Evolutionary conservation across 2,113 vertebrate genomes (phyloP), one percentile per base, ranked within the genome.

Genomic region (Azemiops feae): DNA sequence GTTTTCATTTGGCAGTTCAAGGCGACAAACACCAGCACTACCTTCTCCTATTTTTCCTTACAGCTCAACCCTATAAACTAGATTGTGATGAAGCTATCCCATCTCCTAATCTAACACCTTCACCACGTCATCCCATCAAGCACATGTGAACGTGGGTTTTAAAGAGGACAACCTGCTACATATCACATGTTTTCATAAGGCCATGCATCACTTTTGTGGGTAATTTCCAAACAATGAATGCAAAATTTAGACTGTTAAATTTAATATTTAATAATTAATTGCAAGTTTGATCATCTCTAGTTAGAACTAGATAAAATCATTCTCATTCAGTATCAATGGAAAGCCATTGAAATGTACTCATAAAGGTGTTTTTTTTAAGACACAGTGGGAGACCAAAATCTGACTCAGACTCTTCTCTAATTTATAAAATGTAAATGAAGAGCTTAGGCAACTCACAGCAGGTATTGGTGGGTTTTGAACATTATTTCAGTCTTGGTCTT

Each of bases 391-490:
- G 69, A 39, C 10, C 3, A 47, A 55, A 47, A 57, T 54, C 54
- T 43, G 39, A 43, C 14, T 81, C 69, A 81, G 69, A 81, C 16
- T 87, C 12, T 90, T 87, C 55, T 53, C 58, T 89, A 25, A 81
- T 88, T 93, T 94, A 69, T 85, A 52, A 53, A 92, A 45, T 55
- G 53, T 52, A 58, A 64, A 87, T n/a, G 58, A 85, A 53, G 50
- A 91, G 14, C 23, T 52, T 86, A 85, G 5, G 93, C 50, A 95
- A 92, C 30, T 5, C 20, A 91, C 12, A 22, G 18, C 10, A 95
- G n/a, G 58, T 94, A 23, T 64, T 39, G 58, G 34, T 69, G 52
- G 16, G 39, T 47, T 93, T 47, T 85, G 34, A 92, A 88, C n/a
- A 94, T 25, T 27, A 85, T 7, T 91, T 92, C 50, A 45, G 18